Conservation (phyloP, 2,888 invertebrate species). For the Synergus japonicus region DNA sequence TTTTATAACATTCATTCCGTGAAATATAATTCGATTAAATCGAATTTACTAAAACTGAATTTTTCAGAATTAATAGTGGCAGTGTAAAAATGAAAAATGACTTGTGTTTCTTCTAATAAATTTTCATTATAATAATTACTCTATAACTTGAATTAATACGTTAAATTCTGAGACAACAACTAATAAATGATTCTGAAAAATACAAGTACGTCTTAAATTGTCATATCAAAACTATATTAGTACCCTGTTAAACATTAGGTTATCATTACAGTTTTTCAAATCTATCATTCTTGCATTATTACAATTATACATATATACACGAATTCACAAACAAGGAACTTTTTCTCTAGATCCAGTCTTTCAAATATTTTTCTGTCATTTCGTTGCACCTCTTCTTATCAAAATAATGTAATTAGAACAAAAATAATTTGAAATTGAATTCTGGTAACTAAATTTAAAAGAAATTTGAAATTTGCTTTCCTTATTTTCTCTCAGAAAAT, state of each 20-base stretch:
- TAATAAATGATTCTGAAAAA: constrained; percentile 12
- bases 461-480: neutral
- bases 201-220: constrained; percentile 31
- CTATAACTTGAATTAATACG: neutral
- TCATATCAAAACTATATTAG: constrained; percentile 40
- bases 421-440: neutral
- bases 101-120: neutral
- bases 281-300: constrained; percentile 33
- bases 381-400: constrained; percentile 45
- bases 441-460: neutral
- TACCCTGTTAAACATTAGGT: constrained; percentile 38
- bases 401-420: neutral
- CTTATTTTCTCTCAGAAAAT: constrained; percentile 20
- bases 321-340: constrained; percentile 48
- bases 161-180: neutral
- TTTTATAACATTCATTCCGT: neutral
- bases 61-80: neutral
- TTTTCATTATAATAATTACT: neutral
- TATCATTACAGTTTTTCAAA: constrained; percentile 34
- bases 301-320: constrained; percentile 43
- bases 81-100: neutral
- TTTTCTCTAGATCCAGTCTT: constrained; percentile 21
- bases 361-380: constrained; percentile 35
- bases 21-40: neutral
- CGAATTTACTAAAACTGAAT: neutral